Conservation (phyloP, 2,113 vertebrate genomes). For the Syngnathus floridae region DNA sequence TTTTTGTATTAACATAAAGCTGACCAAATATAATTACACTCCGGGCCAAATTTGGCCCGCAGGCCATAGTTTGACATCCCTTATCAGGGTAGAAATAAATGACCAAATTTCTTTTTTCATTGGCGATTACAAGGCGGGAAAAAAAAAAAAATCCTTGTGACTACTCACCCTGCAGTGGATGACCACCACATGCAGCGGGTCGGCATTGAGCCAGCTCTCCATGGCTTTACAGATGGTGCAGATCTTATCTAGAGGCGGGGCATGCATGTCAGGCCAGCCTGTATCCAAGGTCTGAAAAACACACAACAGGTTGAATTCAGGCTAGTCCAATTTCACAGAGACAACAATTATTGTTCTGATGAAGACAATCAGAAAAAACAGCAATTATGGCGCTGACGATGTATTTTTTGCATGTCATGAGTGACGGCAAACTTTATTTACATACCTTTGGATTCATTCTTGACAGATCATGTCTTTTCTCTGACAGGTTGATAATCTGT, state of each 20-base stretch:
- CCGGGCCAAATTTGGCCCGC: no score
- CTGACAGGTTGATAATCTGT: slow-evolving; percentile 92
- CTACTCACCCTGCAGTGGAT: slow-evolving; percentile 88
- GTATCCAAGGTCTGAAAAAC: slow-evolving; percentile 82
- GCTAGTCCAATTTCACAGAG: no score
- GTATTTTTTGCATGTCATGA: no score
- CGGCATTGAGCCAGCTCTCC: slow-evolving; percentile 88
- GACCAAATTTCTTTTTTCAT: not conserved
- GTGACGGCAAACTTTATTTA: not conserved
- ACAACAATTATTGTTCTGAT: no score
- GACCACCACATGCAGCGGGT: slow-evolving; percentile 85
- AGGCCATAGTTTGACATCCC: no score
- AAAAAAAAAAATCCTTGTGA: not conserved
- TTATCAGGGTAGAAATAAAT: no score
- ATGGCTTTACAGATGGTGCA: slow-evolving; percentile 95
- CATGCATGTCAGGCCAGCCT: slow-evolving; percentile 93
- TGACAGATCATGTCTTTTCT: slow-evolving; percentile 83
- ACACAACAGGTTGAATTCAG: slow-evolving; percentile 4
- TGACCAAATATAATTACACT: no score
- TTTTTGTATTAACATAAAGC: no score
- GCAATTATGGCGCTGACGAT: no score
- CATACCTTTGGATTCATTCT: slow-evolving; percentile 92
- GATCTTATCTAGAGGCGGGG: slow-evolving; percentile 88
- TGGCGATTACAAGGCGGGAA: not conserved
- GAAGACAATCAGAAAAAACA: no score